Conservation (phyloP, 2,113 vertebrate genomes). For the Peromyscus polionotus region DNA sequence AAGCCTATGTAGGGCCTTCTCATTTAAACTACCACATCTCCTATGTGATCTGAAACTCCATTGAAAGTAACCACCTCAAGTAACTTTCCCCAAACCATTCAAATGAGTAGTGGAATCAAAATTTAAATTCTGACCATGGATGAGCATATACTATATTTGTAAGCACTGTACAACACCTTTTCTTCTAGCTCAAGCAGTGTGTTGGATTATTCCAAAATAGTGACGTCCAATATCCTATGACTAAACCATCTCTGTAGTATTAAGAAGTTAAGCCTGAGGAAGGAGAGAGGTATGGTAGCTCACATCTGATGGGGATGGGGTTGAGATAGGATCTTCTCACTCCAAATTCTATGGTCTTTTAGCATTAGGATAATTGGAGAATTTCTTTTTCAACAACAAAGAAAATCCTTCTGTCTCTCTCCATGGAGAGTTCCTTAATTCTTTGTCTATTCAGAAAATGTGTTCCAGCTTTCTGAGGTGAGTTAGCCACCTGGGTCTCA, state of each 20-base stretch:
- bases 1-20: background rate
- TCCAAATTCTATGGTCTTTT: background rate
- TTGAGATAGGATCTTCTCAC: background rate
- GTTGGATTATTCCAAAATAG: background rate
- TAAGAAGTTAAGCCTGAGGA: background rate
- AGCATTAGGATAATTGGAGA: background rate
- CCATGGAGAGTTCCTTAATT: slow-evolving; percentile 24
- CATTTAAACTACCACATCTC: background rate
- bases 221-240: background rate
- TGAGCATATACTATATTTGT: background rate
- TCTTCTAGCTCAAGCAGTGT: background rate
- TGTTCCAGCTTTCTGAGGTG: background rate
- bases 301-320: background rate
- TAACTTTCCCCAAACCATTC: background rate
- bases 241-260: background rate
- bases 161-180: background rate
- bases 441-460: background rate
- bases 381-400: background rate
- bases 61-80: background rate
- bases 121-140: background rate
- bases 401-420: background rate
- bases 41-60: background rate
- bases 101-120: background rate
- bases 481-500: background rate
- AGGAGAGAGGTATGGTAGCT: background rate